phyloP scores from a whole-genome alignment of 2,888 invertebrate species.

The Sphecodes monilicornis region DNA sequence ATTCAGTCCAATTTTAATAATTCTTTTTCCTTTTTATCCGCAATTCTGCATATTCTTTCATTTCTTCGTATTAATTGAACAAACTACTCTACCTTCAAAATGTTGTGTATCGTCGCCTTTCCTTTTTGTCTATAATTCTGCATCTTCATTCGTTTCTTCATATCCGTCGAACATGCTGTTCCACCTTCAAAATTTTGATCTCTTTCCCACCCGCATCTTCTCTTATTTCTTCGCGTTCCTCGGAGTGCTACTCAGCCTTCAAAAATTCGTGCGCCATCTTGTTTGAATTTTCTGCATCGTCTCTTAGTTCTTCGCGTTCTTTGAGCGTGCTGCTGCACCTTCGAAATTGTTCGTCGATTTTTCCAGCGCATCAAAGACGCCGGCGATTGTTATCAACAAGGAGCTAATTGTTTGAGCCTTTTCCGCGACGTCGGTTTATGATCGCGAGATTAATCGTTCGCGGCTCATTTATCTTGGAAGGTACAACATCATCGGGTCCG shows the following conservation, averaged over 20 bases:
- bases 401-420: background rate
- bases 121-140: no score
- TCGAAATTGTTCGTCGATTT: background rate
- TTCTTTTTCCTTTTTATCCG: no score
- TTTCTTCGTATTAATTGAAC: no score
- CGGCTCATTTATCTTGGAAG: conserved; percentile 1
- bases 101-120: no score
- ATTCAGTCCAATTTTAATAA: background rate
- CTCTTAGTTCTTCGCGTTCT: background rate
- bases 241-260: no score
- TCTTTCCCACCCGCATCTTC: no score
- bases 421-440: background rate
- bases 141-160: no score
- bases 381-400: background rate
- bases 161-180: no score
- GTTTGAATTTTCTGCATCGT: background rate
- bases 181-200: no score
- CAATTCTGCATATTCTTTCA: background rate
- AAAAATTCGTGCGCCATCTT: no score
- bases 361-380: background rate
- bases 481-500: background rate
- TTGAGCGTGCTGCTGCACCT: background rate
- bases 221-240: no score
- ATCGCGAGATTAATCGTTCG: background rate
- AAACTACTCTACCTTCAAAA: no score